A percentile compares a stretch with the other conserved stretches of the same genome.
Conservation (phyloP, 1,140 invertebrate genomes). For the Ctenoplectra terminalis region DNA sequence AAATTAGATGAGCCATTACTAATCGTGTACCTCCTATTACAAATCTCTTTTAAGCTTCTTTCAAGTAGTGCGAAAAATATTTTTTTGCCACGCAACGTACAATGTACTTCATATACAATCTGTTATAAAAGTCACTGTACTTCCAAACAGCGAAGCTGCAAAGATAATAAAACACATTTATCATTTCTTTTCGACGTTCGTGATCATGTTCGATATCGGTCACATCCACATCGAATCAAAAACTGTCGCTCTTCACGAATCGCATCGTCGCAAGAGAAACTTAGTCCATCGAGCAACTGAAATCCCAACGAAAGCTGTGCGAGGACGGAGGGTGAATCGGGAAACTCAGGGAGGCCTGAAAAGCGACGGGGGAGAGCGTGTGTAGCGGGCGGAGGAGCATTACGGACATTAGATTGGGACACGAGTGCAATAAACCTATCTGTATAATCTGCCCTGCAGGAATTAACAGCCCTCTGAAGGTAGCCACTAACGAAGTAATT, state of each 20-base stretch:
- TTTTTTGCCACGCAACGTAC: too few species aligned
- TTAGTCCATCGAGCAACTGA: background rate
- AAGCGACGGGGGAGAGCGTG: slow-evolving; percentile 56
- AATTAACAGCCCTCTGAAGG: slow-evolving; percentile 84
- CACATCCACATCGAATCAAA: background rate
- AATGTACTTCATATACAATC: too few species aligned
- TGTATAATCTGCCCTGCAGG: slow-evolving; percentile 84
- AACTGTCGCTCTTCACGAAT: background rate
- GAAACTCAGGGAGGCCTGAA: slow-evolving; percentile 41
- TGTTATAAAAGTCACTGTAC: too few species aligned
- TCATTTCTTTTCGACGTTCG: too few species aligned
- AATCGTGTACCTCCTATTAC: too few species aligned
- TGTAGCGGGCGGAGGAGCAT: slow-evolving; percentile 76
- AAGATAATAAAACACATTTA: too few species aligned
- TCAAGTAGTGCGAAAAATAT: too few species aligned
- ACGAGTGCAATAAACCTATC: slow-evolving; percentile 84
- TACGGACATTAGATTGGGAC: slow-evolving; percentile 84
- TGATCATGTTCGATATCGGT: background rate
- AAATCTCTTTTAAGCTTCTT: too few species aligned
- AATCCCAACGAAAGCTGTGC: slow-evolving; percentile 13
- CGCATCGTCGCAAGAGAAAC: background rate
- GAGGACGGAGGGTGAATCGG: slow-evolving; percentile 8
- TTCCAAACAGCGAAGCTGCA: too few species aligned
- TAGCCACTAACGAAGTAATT: slow-evolving; percentile 84
- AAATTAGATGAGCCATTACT: too few species aligned